phyloP scores from a whole-genome alignment of 2,113 vertebrate species.

The Pelecanus crispus region DNA sequence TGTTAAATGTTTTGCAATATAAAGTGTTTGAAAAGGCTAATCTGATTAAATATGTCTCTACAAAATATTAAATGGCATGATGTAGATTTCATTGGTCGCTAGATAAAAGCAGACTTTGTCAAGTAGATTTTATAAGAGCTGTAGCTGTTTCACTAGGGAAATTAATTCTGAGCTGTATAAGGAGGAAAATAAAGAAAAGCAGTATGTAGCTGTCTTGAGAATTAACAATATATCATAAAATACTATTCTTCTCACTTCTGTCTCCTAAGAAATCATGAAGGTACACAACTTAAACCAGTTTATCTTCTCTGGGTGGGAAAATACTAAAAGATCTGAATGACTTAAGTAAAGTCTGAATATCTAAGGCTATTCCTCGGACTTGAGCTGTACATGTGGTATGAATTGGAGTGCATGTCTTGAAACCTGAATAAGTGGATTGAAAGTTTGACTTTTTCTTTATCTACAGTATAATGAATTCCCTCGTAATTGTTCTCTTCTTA shows the following conservation, averaged over 20 bases:
- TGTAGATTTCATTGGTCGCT: not conserved
- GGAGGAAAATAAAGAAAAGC: not conserved
- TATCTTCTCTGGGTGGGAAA: not conserved
- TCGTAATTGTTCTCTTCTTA: slow-evolving; percentile 89
- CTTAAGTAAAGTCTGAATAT: not conserved
- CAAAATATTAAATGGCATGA: not conserved
- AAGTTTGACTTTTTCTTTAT: slow-evolving; percentile 1
- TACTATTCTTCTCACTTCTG: not conserved
- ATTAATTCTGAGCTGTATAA: not conserved
- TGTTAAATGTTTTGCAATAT: not conserved
- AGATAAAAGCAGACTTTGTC: too few species aligned
- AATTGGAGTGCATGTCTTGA: not conserved
- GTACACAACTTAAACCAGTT: not conserved
- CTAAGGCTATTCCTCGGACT: not conserved
- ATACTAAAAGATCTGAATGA: not conserved
- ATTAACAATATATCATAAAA: not conserved
- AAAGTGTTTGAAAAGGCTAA: not conserved
- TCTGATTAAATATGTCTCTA: not conserved
- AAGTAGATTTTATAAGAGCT: too few species aligned
- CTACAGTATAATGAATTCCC: slow-evolving; percentile 88
- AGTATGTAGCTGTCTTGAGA: not conserved
- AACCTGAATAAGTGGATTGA: not conserved
- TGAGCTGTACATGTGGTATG: not conserved
- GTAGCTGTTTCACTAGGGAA: not conserved
- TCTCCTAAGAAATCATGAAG: not conserved